A percentile compares a stretch with the other conserved stretches of the same genome.
Conservation (phyloP, 2,797 vertebrate species). For the Jordanella pulchra region DNA sequence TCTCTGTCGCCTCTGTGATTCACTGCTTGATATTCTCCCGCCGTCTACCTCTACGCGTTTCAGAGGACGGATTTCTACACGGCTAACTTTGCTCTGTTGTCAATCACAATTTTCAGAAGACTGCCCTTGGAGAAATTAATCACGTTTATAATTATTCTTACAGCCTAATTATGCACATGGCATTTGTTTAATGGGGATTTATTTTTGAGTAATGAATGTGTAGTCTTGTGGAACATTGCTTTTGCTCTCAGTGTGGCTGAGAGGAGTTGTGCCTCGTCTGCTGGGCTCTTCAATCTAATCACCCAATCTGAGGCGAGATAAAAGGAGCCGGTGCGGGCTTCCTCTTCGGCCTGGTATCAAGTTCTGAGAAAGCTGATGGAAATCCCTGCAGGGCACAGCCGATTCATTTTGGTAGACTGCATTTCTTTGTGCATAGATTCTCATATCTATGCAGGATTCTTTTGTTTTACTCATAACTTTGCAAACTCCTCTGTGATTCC, state of each 20-base stretch:
- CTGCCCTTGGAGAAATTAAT: conserved; percentile 72
- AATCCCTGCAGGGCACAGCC: conserved; percentile 49
- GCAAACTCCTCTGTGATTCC: conserved; percentile 20
- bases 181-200: conserved; percentile 82
- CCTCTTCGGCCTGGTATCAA: conserved; percentile 51
- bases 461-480: conserved; percentile 38
- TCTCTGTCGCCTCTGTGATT: conserved; percentile 35
- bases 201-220: conserved; percentile 79
- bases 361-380: conserved; percentile 58
- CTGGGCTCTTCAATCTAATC: conserved; percentile 67
- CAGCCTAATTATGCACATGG: conserved; percentile 77
- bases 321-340: conserved; percentile 45
- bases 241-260: conserved; percentile 58
- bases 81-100: conserved; percentile 55
- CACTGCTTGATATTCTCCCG: conserved; percentile 34
- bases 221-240: conserved; percentile 83
- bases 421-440: conserved; percentile 41
- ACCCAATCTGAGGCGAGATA: conserved; percentile 60
- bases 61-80: conserved; percentile 42
- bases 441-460: conserved; percentile 43
- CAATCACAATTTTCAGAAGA: conserved; percentile 75
- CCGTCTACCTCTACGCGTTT: conserved; percentile 19
- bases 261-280: conserved; percentile 53
- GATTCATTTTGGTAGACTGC: conserved; percentile 46
- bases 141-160: conserved; percentile 78